These are phyloP conservation scores for Herminia tarsipennalis DNA, from an alignment of 2,888 invertebrate genomes.

Conservation along the genomic window DNA sequence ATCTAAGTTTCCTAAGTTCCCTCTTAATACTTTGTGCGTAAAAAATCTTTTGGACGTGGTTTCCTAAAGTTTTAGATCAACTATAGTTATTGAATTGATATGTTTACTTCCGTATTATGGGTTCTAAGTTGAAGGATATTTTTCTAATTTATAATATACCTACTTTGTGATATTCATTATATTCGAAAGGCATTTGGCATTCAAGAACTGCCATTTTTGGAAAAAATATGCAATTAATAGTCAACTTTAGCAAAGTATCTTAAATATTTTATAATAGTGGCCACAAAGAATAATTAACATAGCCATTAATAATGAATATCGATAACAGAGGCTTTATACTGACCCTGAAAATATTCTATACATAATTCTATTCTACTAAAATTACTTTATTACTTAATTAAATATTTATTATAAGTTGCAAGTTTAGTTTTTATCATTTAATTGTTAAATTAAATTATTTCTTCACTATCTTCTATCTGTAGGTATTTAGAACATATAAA, in stretches of 20 bases:
- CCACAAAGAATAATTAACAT: conserved; percentile 3
- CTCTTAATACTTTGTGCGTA: not conserved
- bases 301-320: not conserved
- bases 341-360: not conserved
- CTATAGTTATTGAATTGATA: not conserved
- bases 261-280: not conserved
- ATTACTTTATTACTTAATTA: too few relatives aligned
- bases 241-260: not conserved
- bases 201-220: conserved; percentile 13
- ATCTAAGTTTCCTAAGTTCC: conserved; percentile 14
- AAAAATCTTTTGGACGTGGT: not conserved
- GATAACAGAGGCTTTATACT: not conserved
- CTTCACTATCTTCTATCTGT: too few relatives aligned
- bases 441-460: too few relatives aligned
- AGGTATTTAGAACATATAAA: too few relatives aligned
- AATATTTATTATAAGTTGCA: too few relatives aligned
- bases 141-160: conserved; percentile 7
- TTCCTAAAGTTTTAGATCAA: not conserved
- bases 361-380: too few relatives aligned
- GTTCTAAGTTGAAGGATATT: conserved; percentile 42
- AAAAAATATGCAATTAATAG: too few relatives aligned
- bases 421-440: too few relatives aligned
- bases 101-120: conserved; percentile 52
- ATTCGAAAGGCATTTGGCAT: conserved; percentile 36
- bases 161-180: conserved; percentile 9